Percentiles rank a stretch among this genome's conserved stretches.
phyloP scores from a whole-genome alignment of 2,888 invertebrate genomes.

The Phyto melanocephala region DNA sequence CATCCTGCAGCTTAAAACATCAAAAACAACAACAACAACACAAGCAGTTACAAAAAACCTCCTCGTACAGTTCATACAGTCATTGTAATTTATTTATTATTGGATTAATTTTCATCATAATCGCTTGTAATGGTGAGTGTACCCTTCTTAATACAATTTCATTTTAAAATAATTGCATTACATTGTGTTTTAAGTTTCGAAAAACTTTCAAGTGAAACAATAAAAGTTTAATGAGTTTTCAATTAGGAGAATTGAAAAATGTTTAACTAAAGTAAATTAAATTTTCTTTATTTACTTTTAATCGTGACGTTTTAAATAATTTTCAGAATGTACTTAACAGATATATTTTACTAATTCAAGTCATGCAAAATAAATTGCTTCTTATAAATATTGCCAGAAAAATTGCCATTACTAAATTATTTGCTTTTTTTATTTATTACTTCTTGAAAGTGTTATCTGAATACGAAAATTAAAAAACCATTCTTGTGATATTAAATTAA shows the following conservation, averaged over 20 bases:
- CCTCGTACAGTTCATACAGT: not conserved
- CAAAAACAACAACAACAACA: not conserved
- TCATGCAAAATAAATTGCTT: not conserved
- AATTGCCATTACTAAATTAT: too few species aligned
- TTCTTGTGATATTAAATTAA: too few species aligned
- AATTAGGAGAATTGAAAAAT: not conserved
- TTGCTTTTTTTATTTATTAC: too few species aligned
- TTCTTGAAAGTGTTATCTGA: too few species aligned
- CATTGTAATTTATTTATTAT: slow-evolving; percentile 50
- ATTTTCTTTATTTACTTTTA: too few species aligned
- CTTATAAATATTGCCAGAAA: too few species aligned
- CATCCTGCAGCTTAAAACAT: not conserved
- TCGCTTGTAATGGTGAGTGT: slow-evolving; percentile 62
- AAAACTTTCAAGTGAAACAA: not conserved
- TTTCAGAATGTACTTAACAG: too few species aligned
- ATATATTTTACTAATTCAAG: too few species aligned
- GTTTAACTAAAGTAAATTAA: too few species aligned
- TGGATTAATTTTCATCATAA: slow-evolving; percentile 52
- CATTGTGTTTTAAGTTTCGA: not conserved
- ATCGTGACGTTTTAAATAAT: too few species aligned
- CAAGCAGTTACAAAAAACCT: not conserved
- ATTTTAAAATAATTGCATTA: not conserved
- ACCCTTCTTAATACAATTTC: not conserved
- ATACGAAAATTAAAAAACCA: too few species aligned
- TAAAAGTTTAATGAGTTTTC: not conserved